Evolutionary conservation across 2,113 vertebrate genomes (phyloP), one percentile per base, ranked within the genome.

Genomic region (Petromus typicus): DNA sequence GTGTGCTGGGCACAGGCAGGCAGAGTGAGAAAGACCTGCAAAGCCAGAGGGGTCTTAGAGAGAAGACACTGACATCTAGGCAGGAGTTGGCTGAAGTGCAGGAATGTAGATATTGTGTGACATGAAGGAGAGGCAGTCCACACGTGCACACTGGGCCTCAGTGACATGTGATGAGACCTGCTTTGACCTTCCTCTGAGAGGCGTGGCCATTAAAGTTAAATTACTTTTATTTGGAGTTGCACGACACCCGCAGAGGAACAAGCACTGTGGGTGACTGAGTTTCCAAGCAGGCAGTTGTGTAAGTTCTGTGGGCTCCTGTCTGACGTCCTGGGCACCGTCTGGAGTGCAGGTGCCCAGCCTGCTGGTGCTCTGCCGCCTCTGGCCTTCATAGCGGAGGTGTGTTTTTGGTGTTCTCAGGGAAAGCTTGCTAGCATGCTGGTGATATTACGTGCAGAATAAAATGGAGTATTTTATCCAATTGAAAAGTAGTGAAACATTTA

Each of bases 361-460:
- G 30, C 2, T 14, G 18, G 18, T 59, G 40, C 12, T 23, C 20
- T 2, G 1, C 32, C 7, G 1, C 30, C 83, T 67, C 63, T 54
- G 13, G 48, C 80, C 56, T n/a, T 57, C 23, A 0, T 17, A 7
- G 45, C 3, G 10, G 64, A 11, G 0, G 3, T 5, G 0, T 14
- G 1, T 11, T 34, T 69, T 37, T 48, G 89, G 66, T 63, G 51
- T 66, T 27, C 45, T 69, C 27, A 4, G 45, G 75, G 20, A 30
- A 2, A 56, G 56, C 32, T 69, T 79, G 11, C 32, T 30, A 30
- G 76, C 16, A 48, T 27, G 32, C 78, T 9, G 1, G 2, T 23
- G 34, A 56, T 48, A 32, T 25, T 10, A 69, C 86, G n/a, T 25
- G 11, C 56, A 75, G 76, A n/a, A 13, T n/a, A 7, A 51, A 37